Percentiles rank a stretch among this genome's conserved stretches.
These are phyloP conservation scores for Gryon sp. DNA, from an alignment of 1,140 invertebrate genomes.

Conservation along the genomic window DNA sequence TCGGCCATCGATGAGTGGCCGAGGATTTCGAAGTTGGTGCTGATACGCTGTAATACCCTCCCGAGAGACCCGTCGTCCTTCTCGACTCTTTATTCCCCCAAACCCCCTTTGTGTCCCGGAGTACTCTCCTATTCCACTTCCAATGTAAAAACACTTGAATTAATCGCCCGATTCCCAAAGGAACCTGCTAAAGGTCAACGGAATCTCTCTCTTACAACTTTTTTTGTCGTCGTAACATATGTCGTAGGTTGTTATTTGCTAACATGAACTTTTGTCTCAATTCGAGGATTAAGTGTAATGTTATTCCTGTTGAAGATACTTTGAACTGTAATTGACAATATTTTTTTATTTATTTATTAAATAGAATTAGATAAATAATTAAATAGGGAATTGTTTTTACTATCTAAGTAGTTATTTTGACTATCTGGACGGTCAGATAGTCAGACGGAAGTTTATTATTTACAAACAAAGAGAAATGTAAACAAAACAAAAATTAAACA, in stretches of 20 bases:
- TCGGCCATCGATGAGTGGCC: slow-evolving; percentile 30
- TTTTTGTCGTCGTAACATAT: slow-evolving; percentile 48
- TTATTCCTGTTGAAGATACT: no score
- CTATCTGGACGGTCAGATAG: no score
- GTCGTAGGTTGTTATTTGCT: slow-evolving; percentile 29
- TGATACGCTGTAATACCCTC: slow-evolving; percentile 77
- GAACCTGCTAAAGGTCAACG: slow-evolving; percentile 73
- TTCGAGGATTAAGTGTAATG: no score
- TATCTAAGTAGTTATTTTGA: no score
- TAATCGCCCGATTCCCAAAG: slow-evolving; percentile 73
- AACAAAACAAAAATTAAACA: no score
- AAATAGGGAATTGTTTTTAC: no score
- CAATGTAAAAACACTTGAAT: slow-evolving; percentile 76
- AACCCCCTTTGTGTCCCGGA: no score
- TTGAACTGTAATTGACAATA: no score
- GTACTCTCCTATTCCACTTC: slow-evolving; percentile 58
- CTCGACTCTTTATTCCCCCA: slow-evolving; percentile 63
- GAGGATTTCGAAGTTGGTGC: slow-evolving; percentile 76
- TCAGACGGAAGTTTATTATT: no score
- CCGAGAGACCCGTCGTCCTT: slow-evolving; percentile 67
- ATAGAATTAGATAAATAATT: no score
- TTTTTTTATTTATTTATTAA: no score
- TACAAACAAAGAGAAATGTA: no score
- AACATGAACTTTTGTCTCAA: neutral
- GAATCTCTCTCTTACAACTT: slow-evolving; percentile 47